Conservation (phyloP, 1,140 invertebrate species). For the Sycophila sp. region DNA sequence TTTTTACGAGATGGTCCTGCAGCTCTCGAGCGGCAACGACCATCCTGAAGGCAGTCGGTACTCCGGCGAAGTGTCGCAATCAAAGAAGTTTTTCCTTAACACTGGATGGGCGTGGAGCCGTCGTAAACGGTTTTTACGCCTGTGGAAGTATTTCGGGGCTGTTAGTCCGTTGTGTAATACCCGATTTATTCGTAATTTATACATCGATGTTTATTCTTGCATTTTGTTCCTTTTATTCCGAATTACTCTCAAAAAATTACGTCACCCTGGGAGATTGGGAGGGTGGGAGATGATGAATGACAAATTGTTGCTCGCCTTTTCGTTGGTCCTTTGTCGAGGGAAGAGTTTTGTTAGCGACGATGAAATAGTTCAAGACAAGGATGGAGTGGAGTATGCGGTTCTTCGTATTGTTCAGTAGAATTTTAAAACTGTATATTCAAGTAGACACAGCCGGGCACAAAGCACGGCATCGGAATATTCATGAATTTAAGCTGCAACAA, state of each 20-base stretch:
- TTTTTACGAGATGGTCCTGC: not conserved
- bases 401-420: too few relatives aligned
- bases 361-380: too few relatives aligned
- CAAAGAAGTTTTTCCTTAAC: slow-evolving; percentile 11
- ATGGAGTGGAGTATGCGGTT: too few relatives aligned
- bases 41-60: not conserved
- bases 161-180: not conserved
- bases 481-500: not conserved
- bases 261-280: too few relatives aligned
- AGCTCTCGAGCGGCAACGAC: not conserved
- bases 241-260: too few relatives aligned
- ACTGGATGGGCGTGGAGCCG: not conserved
- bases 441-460: not conserved
- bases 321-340: too few relatives aligned
- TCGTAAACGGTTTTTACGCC: slow-evolving; percentile 1
- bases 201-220: too few relatives aligned
- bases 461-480: not conserved
- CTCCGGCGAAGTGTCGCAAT: not conserved
- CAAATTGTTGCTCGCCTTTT: too few relatives aligned
- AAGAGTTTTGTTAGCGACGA: too few relatives aligned
- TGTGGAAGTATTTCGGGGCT: not conserved
- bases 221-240: too few relatives aligned
- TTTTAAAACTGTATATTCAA: not conserved
- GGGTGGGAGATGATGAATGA: too few relatives aligned
- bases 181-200: too few relatives aligned